A percentile compares a stretch with the other conserved stretches of the same genome.
These are phyloP conservation scores for Cairina moschata DNA, from an alignment of 2,113 vertebrate species.

Conservation along the genomic window DNA sequence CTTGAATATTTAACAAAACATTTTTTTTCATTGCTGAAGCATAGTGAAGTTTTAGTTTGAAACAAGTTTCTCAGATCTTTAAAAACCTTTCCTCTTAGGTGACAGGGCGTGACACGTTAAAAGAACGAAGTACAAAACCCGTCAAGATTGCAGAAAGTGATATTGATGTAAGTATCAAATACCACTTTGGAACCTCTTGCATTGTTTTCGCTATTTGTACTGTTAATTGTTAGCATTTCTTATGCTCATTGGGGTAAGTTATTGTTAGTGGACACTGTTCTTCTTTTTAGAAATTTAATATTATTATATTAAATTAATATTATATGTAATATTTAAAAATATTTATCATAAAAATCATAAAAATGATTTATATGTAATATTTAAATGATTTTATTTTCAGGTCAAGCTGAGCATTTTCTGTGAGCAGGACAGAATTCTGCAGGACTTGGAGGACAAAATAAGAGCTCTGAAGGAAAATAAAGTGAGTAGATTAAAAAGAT, in stretches of 20 bases:
- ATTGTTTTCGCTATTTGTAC: neutral
- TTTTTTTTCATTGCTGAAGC: neutral
- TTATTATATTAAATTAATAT: neutral
- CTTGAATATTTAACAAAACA: neutral
- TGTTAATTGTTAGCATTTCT: neutral
- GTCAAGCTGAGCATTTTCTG: constrained; percentile 95
- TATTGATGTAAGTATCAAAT: constrained; percentile 87
- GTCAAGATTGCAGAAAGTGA: constrained; percentile 97
- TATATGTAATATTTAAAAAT: neutral
- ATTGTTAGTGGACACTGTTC: neutral
- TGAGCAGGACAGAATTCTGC: constrained; percentile 96
- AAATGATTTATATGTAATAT: neutral
- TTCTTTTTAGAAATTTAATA: neutral
- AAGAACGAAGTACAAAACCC: constrained; percentile 86
- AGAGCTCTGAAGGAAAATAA: constrained; percentile 96
- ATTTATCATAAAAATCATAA: no score
- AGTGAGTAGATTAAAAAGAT: constrained; percentile 70
- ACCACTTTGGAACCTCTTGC: neutral
- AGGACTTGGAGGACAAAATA: constrained; percentile 93
- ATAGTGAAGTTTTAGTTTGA: neutral
- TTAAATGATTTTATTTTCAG: constrained; percentile 71
- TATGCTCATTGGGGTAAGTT: neutral
- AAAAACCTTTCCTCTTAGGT: constrained; percentile 80
- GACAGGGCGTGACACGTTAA: constrained; percentile 87
- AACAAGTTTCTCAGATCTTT: neutral